These are phyloP conservation scores for Heteromyza rotundicornis DNA, from an alignment of 2,888 invertebrate genomes.

Conservation along the genomic window DNA sequence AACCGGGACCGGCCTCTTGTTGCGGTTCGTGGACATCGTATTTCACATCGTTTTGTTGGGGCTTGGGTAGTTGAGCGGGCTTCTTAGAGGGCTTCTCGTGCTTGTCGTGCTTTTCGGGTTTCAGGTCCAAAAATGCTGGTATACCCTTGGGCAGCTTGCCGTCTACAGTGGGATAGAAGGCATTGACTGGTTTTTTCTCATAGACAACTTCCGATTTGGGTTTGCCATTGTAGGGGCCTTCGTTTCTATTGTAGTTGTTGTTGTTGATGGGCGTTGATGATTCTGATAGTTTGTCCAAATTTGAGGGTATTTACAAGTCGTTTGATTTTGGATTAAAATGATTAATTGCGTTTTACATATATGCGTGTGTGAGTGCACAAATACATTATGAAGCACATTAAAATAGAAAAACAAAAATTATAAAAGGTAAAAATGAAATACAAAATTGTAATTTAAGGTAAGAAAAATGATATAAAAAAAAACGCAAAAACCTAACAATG, in stretches of 20 bases:
- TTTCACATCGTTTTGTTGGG: constrained; percentile 55
- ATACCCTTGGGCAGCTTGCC: constrained; percentile 56
- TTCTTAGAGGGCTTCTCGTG: constrained; percentile 53
- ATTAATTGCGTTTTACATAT: constrained; percentile 25
- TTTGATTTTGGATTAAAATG: constrained; percentile 34
- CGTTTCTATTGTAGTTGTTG: constrained; percentile 15
- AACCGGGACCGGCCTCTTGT: constrained; percentile 50
- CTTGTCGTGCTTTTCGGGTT: constrained; percentile 43
- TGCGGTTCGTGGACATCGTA: constrained; percentile 55
- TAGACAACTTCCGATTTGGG: constrained; percentile 25
- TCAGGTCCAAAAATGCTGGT: constrained; percentile 32
- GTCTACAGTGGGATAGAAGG: constrained; percentile 61
- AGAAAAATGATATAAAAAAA: too few species aligned
- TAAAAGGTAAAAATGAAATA: constrained; percentile 17
- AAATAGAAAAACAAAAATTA: constrained; percentile 26
- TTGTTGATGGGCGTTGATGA: constrained; percentile 27
- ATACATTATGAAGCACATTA: constrained; percentile 33
- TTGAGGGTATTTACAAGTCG: constrained; percentile 50
- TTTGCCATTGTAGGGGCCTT: constrained; percentile 24
- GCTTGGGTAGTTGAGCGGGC: constrained; percentile 33
- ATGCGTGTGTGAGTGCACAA: constrained; percentile 38
- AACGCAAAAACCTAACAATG: constrained; percentile 12
- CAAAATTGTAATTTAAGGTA: constrained; percentile 24
- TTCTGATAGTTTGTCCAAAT: constrained; percentile 1
- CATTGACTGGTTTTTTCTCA: constrained; percentile 31